Percentiles rank a stretch among this genome's conserved stretches.
Evolutionary conservation across 23 tunicate species (phyloP).

Genomic region (Ascidia mentula): DNA sequence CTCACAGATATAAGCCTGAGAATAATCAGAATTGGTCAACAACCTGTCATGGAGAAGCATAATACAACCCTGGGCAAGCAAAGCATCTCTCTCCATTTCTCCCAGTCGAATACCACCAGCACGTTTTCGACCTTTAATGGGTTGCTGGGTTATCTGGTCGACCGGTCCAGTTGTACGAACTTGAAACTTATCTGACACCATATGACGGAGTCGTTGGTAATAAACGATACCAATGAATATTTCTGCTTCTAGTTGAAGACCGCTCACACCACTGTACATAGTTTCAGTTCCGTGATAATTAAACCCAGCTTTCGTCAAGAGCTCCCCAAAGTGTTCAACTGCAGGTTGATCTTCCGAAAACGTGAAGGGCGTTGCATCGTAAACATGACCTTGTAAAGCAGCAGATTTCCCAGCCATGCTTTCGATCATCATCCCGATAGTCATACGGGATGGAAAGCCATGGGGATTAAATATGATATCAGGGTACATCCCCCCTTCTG

Average conservation of each 20-base stretch:
- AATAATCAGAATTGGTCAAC: conserved; percentile 48
- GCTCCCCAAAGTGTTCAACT: conserved; percentile 78
- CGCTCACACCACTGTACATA: conserved; percentile 91
- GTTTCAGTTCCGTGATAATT: conserved; percentile 89
- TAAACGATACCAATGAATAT: conserved; percentile 94
- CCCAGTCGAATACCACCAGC: conserved; percentile 96
- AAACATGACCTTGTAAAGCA: conserved; percentile 71
- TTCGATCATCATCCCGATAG: conserved; percentile 99
- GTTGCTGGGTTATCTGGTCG: conserved; percentile 90
- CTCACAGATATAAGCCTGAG: conserved; percentile 63
- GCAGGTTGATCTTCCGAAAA: conserved; percentile 90
- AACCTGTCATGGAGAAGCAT: conserved; percentile 71
- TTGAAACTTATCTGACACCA: conserved; percentile 98
- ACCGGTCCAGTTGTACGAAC: conserved; percentile 90
- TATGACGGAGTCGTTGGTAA: conserved; percentile 96
- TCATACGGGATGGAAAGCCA: conserved; percentile 99
- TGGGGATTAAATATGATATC: conserved; percentile 99
- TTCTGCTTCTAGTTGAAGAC: conserved; percentile 87
- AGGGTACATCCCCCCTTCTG: conserved; percentile 92
- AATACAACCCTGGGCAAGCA: conserved; percentile 89
- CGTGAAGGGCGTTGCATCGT: conserved; percentile 95
- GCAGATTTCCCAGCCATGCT: conserved; percentile 96
- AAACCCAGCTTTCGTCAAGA: conserved; percentile 81
- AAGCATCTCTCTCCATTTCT: conserved; percentile 98
- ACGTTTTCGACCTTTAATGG: conserved; percentile 85